Evolutionary conservation across 2,797 vertebrate genomes (phyloP).

Genomic region (Neosalanx taihuensis): DNA sequence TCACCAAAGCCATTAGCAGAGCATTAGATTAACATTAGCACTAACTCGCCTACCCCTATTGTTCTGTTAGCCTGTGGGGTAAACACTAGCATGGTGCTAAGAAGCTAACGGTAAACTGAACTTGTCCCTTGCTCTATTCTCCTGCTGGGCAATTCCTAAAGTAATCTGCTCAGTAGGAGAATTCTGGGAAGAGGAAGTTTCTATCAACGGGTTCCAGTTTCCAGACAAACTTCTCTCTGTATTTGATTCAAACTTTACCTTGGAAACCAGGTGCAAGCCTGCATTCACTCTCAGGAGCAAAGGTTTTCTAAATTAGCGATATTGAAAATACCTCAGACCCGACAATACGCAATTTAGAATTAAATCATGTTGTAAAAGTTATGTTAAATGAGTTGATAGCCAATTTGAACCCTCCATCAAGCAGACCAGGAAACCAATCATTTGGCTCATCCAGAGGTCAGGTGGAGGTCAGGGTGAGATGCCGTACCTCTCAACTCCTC

Average conservation of each 20-base stretch:
- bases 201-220: not conserved
- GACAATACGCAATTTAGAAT: not conserved
- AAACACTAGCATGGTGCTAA: not conserved
- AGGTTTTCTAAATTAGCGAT: not conserved
- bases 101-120: not conserved
- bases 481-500: constrained; percentile 50
- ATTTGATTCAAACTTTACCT: not conserved
- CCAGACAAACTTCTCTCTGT: constrained; percentile 17
- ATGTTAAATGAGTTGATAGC: constrained; percentile 3
- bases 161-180: constrained; percentile 10
- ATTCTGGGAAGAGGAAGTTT: constrained; percentile 5
- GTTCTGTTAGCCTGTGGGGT: constrained; percentile 19
- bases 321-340: not conserved
- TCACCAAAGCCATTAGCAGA: constrained; percentile 66
- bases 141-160: constrained; percentile 6
- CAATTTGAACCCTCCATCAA: constrained; percentile 28
- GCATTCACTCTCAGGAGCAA: not conserved
- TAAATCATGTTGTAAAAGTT: not conserved
- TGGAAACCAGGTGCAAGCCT: not conserved
- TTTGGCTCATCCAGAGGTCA: constrained; percentile 52
- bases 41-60: constrained; percentile 54
- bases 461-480: constrained; percentile 61
- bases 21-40: constrained; percentile 56
- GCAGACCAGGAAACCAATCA: constrained; percentile 51
- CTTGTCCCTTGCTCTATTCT: not conserved